These are phyloP conservation scores for Anodontia alba DNA, from an alignment of 2,888 invertebrate species.

Conservation along the genomic window DNA sequence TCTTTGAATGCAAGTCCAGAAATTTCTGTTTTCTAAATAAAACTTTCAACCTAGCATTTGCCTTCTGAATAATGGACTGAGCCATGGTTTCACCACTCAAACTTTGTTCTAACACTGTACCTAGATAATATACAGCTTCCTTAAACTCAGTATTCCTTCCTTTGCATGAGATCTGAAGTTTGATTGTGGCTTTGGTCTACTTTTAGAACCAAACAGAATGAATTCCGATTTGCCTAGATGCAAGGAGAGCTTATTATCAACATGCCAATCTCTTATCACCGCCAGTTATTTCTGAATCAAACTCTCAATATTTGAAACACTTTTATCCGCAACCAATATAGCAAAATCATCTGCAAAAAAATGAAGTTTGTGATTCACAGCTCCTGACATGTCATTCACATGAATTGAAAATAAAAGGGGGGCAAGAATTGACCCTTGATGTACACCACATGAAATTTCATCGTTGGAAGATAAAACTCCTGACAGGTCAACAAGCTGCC, in stretches of 20 bases:
- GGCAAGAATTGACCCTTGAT: background rate
- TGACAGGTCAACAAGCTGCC: background rate
- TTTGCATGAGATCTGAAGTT: background rate
- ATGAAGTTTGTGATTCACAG: background rate
- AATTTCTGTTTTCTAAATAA: background rate
- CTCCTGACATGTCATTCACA: background rate
- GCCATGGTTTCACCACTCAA: background rate
- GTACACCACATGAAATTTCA: background rate
- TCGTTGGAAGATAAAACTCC: background rate
- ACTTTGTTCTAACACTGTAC: background rate
- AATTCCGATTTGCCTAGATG: slow-evolving; percentile 32
- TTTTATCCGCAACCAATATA: background rate
- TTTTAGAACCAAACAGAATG: slow-evolving; percentile 23
- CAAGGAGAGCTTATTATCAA: slow-evolving; percentile 29
- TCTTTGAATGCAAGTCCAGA: background rate
- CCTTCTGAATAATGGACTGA: background rate
- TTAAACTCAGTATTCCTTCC: background rate
- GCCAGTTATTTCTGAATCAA: background rate
- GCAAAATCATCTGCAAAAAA: background rate
- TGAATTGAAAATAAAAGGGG: background rate
- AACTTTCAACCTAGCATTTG: slow-evolving; percentile 1
- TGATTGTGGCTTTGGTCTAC: background rate
- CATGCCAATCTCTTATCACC: slow-evolving; percentile 17
- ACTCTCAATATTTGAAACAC: background rate
- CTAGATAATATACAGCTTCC: background rate